Evolutionary conservation across 2,888 invertebrate species (phyloP).

Genomic region (Mimachlamys varia): DNA sequence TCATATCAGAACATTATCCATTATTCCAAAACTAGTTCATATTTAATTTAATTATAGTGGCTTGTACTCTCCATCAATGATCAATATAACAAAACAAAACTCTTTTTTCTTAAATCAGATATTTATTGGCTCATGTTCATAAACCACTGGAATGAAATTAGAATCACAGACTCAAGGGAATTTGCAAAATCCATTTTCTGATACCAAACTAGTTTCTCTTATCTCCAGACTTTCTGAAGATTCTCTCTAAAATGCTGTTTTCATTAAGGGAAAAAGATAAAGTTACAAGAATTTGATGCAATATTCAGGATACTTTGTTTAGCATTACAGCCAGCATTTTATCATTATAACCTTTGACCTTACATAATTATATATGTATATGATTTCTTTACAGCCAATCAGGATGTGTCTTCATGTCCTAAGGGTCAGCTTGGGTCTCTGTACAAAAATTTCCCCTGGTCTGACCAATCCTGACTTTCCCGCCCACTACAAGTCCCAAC

Average conservation of each 20-base stretch:
- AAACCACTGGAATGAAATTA: background rate
- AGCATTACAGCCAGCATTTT: background rate
- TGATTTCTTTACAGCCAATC: constrained; percentile 27
- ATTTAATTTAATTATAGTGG: too few relatives aligned
- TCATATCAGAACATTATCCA: background rate
- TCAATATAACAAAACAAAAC: too few relatives aligned
- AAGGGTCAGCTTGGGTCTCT: background rate
- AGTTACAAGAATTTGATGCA: background rate
- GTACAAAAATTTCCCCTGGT: background rate
- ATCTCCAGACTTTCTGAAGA: background rate
- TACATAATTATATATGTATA: background rate
- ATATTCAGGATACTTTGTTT: background rate
- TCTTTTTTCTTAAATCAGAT: background rate
- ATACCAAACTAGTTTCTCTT: background rate
- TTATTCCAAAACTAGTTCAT: too few relatives aligned
- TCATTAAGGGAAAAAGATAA: background rate
- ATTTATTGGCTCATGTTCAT: background rate
- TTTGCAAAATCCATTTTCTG: constrained; percentile 8
- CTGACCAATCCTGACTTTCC: background rate
- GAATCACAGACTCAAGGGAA: background rate
- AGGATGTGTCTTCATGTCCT: constrained; percentile 18
- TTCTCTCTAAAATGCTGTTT: background rate
- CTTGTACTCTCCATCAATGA: too few relatives aligned
- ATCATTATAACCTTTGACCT: background rate
- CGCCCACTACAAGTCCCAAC: background rate